Evolutionary conservation across 2,797 vertebrate genomes (phyloP).

Genomic region (Anguilla marmorata): DNA sequence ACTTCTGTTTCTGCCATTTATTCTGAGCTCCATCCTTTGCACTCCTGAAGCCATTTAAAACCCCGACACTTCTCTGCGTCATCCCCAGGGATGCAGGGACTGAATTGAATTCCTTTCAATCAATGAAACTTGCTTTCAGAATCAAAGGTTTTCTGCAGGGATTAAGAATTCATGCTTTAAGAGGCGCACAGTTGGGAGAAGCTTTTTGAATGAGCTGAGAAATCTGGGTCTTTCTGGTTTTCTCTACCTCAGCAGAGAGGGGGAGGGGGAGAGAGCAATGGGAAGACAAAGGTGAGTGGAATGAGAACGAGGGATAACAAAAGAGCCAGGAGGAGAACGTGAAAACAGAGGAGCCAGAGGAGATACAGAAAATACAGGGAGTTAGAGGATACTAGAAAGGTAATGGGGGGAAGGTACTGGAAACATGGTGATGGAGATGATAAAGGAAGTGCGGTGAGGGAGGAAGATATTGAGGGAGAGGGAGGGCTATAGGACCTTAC

Average conservation of each 20-base stretch:
- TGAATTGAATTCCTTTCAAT: not conserved
- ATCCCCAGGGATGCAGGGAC: not conserved
- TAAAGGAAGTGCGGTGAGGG: not conserved
- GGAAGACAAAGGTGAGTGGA: not conserved
- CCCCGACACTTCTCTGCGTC: not conserved
- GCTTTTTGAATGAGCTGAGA: constrained; percentile 35
- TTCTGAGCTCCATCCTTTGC: not conserved
- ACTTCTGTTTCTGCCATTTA: not conserved
- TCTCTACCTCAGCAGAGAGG: constrained; percentile 47
- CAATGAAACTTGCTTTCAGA: not conserved
- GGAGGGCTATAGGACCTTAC: not conserved
- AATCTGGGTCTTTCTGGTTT: constrained; percentile 39
- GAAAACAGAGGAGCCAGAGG: not conserved
- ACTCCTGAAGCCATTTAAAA: not conserved
- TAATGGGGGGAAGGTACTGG: not conserved
- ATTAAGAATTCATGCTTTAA: constrained; percentile 11
- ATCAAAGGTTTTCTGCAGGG: not conserved
- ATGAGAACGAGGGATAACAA: not conserved
- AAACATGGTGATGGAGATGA: no score
- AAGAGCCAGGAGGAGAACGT: not conserved
- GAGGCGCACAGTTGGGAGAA: constrained; percentile 42
- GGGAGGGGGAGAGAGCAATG: not conserved
- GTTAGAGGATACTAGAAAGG: not conserved
- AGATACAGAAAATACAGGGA: not conserved
- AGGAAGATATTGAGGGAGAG: not conserved